Evolutionary conservation across 2,797 vertebrate species (phyloP).

Genomic region (Pterois miles): DNA sequence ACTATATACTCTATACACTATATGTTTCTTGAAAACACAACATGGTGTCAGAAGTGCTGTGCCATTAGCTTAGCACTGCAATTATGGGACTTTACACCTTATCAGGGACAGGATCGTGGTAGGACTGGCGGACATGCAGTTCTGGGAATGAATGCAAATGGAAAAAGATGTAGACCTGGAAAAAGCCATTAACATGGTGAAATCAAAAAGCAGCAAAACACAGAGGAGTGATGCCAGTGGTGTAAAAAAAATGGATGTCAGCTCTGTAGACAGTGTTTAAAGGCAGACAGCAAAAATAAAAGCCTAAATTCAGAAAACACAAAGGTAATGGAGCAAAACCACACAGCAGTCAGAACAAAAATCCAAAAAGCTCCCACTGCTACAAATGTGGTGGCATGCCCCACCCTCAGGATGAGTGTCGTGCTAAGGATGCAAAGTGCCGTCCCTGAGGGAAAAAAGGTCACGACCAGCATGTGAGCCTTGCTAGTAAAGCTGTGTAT

Average conservation of each 20-base stretch:
- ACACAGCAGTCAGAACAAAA: neutral
- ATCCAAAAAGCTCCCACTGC: neutral
- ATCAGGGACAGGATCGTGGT: conserved; percentile 11
- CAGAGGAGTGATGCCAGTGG: neutral
- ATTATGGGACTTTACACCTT: conserved; percentile 2
- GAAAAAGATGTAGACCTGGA: conserved; percentile 12
- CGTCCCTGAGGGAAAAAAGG: conserved; percentile 23
- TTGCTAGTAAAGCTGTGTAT: neutral
- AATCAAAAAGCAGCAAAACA: conserved; percentile 29
- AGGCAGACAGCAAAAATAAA: neutral
- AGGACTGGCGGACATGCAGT: neutral
- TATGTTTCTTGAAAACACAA: too few species aligned
- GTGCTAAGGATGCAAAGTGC: conserved; percentile 21
- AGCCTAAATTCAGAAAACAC: neutral
- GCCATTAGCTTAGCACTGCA: conserved; percentile 25
- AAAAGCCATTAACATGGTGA: conserved; percentile 19
- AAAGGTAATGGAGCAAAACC: neutral
- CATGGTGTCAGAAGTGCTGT: too few species aligned
- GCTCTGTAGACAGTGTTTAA: conserved; percentile 1
- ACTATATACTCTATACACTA: too few species aligned
- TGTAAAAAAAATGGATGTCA: neutral
- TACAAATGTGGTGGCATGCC: neutral
- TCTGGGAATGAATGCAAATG: conserved; percentile 37
- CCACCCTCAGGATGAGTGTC: conserved; percentile 9
- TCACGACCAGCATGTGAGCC: neutral